These are phyloP conservation scores for Horisme vitalbata DNA, from an alignment of 2,888 invertebrate species.

Conservation along the genomic window DNA sequence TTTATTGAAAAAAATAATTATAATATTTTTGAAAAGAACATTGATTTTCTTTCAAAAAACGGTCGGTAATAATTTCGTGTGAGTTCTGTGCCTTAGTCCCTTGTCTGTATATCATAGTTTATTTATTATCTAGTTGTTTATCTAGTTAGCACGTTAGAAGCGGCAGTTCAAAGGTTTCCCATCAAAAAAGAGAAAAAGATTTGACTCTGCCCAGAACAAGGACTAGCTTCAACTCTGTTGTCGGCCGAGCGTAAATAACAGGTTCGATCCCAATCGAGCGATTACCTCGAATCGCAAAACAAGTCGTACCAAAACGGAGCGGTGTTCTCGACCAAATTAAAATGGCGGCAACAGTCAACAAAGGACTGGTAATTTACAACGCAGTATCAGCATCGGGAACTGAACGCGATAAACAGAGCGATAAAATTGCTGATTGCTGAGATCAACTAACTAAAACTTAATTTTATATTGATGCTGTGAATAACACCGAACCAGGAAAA, in stretches of 20 bases:
- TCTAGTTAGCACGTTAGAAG: too few relatives aligned
- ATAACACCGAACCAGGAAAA: conserved; percentile 14
- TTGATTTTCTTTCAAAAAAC: too few relatives aligned
- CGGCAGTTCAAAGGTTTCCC: too few relatives aligned
- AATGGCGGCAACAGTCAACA: conserved; percentile 55
- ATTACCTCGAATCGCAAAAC: conserved; percentile 37
- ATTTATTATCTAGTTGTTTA: too few relatives aligned
- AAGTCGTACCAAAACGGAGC: conserved; percentile 39
- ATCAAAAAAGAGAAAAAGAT: too few relatives aligned
- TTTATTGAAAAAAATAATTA: too few relatives aligned
- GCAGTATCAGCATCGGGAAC: conserved; percentile 40
- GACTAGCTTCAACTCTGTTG: conserved; percentile 10
- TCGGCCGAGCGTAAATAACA: conserved; percentile 46
- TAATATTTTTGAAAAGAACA: too few relatives aligned
- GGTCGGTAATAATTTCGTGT: too few relatives aligned
- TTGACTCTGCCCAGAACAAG: too few relatives aligned
- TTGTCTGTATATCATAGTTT: too few relatives aligned
- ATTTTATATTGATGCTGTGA: conserved; percentile 25
- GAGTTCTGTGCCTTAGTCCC: too few relatives aligned
- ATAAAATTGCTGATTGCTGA: conserved; percentile 42
- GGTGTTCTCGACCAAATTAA: conserved; percentile 54
- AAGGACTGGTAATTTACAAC: conserved; percentile 48
- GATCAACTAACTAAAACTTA: conserved; percentile 22
- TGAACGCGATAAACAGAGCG: conserved; percentile 38
- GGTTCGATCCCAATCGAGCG: conserved; percentile 41